Evolutionary conservation across 2,113 vertebrate genomes (phyloP).

Genomic region (Callaeas wilsoni): DNA sequence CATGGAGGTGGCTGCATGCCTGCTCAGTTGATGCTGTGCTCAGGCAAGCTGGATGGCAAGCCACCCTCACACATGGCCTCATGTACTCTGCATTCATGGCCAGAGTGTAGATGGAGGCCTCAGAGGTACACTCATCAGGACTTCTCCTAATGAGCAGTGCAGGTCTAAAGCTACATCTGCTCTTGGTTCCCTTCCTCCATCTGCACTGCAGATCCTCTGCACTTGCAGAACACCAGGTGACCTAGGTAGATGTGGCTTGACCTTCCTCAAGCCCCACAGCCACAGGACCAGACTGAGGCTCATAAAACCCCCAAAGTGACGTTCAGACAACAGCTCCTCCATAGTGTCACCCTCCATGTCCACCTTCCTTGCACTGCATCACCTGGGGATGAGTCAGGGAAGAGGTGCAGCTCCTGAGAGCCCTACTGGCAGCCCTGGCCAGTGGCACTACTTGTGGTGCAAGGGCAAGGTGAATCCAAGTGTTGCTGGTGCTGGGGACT

Average conservation of each 20-base stretch:
- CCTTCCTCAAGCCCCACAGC: not conserved
- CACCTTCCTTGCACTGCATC: not conserved
- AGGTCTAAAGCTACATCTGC: not conserved
- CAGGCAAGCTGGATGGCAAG: not conserved
- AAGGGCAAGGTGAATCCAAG: not conserved
- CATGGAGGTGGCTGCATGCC: fast-evolving
- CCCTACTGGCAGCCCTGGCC: not conserved
- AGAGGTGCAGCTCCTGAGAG: not conserved
- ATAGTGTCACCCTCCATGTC: not conserved
- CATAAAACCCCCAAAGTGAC: not conserved
- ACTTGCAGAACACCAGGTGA: not conserved
- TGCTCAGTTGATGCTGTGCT: fast-evolving
- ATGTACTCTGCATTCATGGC: fast-evolving
- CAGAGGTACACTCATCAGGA: fast-evolving
- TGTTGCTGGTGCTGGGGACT: not conserved
- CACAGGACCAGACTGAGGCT: not conserved
- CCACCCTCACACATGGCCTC: fast-evolving
- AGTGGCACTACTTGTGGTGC: fast-evolving
- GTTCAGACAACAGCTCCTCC: not conserved
- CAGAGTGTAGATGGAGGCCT: not conserved
- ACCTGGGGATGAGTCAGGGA: not conserved
- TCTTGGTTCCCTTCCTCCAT: not conserved
- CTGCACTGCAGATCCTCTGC: not conserved
- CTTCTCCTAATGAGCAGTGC: not conserved
- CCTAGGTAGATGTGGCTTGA: not conserved